phyloP scores from a whole-genome alignment of 2,888 invertebrate genomes.

The Drosophila putrida region DNA sequence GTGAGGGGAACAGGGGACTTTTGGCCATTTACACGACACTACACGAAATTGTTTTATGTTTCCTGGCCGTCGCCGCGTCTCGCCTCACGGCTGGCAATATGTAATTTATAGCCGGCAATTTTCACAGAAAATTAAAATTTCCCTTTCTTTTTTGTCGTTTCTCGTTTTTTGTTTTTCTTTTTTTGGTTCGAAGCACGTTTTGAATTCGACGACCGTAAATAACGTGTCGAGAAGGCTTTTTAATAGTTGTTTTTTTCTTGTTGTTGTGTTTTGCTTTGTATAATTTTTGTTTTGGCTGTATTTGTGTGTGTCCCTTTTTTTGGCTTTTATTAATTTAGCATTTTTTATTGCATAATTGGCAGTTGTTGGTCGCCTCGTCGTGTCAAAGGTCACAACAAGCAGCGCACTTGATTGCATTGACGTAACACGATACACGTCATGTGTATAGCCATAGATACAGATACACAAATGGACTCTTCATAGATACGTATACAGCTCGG shows the following conservation, averaged over 20 bases:
- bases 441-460: slow-evolving; percentile 12
- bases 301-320: slow-evolving; percentile 34
- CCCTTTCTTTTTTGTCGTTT: slow-evolving; percentile 23
- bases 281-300: slow-evolving; percentile 6
- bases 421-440: slow-evolving; percentile 23
- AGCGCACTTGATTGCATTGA: slow-evolving; percentile 41
- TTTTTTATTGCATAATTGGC: slow-evolving; percentile 69
- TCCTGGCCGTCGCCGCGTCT: slow-evolving; percentile 27
- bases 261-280: slow-evolving; percentile 16
- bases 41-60: slow-evolving; percentile 69
- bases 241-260: slow-evolving; percentile 42
- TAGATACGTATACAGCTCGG: not conserved
- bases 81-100: slow-evolving; percentile 49
- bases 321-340: slow-evolving; percentile 59
- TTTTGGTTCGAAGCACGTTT: slow-evolving; percentile 46
- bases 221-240: slow-evolving; percentile 51
- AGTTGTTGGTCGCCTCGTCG: slow-evolving; percentile 47
- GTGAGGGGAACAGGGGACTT: not conserved
- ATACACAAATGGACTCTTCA: not conserved
- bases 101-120: slow-evolving; percentile 68
- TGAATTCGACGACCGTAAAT: slow-evolving; percentile 57
- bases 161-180: slow-evolving; percentile 3
- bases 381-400: slow-evolving; percentile 54
- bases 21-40: slow-evolving; percentile 61
- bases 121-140: slow-evolving; percentile 72